Base-by-base conservation (phyloP, 2,888 invertebrate genomes). In the Acrocyrtus sp. region DNA sequence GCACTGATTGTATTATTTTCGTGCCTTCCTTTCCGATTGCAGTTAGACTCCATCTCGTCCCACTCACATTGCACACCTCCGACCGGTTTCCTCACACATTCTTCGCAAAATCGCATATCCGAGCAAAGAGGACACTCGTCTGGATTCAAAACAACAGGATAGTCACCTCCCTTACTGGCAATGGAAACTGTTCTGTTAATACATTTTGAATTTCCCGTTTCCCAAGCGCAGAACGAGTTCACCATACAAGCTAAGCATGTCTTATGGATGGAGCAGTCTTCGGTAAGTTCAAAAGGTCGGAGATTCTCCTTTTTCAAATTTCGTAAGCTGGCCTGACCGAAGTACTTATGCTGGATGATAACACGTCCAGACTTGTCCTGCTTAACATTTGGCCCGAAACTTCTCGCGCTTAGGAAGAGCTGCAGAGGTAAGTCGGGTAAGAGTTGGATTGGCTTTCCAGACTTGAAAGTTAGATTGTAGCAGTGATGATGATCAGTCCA, bases 1-100 rank as follows among this genome's bases (percentile, higher is more conserved):
- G 87, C 85, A 19, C 86, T 85, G 0, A 93, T 88, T 8, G 91
- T 91, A 21, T 82, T 65, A 22, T 81, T 63, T 10, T 75, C 79
- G 47, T 68, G 82, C 82, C 86, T 89, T 0, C 95, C 95, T 5
- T 92, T 88, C 17, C 96, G 87, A 0, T 92, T 89, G 83, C 96
- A 97, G 22, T 91, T 88, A 0, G 95, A 94, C 82, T 94, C 94
- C 80, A 94, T 93, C 0, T 91, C 90, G 90, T 93, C 92, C 96
- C 96, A 97, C 85, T 97, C 96, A 85, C 96, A 97, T 45, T 90
- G 85, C 73, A 84, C 84, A 45, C 90, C 90, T 24, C 68, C 66
- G 0, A 66, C 56, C 19, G 67, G 51, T 22, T 54, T 61, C n/a
- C 89, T 86, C 2, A 94, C 90, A 84, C 96, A 96, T 24, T 92